These are phyloP conservation scores for Odontamblyopus rebecca DNA, from an alignment of 2,797 vertebrate genomes.

Conservation along the genomic window DNA sequence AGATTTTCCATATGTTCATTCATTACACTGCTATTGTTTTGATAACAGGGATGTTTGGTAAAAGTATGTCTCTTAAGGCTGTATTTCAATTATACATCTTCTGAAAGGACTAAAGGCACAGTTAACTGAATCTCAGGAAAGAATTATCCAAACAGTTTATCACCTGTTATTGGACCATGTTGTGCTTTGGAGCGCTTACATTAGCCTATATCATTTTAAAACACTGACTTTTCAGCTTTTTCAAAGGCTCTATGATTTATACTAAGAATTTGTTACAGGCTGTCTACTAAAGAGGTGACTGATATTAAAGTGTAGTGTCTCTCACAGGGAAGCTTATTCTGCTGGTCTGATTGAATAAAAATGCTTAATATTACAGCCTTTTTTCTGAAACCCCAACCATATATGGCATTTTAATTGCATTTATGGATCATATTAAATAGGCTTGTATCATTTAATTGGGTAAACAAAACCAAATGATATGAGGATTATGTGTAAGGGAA, in stretches of 20 bases:
- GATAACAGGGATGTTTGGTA: neutral
- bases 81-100: constrained; percentile 3
- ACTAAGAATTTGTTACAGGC: neutral
- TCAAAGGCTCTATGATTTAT: too few species aligned
- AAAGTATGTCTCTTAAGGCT: neutral
- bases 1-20: constrained; percentile 16
- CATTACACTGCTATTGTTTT: neutral
- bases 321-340: neutral
- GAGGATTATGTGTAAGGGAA: too few species aligned
- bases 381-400: too few species aligned
- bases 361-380: neutral
- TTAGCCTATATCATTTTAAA: constrained; percentile 28
- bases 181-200: constrained; percentile 23
- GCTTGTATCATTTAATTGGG: too few species aligned
- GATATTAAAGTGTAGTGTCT: neutral
- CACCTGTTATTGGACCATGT: constrained; percentile 25
- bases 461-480: too few species aligned
- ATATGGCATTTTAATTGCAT: too few species aligned
- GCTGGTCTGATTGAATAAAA: neutral
- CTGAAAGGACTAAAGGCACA: constrained; percentile 43
- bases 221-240: constrained; percentile 47
- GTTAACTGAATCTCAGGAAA: constrained; percentile 69
- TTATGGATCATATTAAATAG: too few species aligned
- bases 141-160: constrained; percentile 26
- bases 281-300: constrained; percentile 25